phyloP scores from a whole-genome alignment of 2,888 invertebrate genomes.

The Oscheius onirici region DNA sequence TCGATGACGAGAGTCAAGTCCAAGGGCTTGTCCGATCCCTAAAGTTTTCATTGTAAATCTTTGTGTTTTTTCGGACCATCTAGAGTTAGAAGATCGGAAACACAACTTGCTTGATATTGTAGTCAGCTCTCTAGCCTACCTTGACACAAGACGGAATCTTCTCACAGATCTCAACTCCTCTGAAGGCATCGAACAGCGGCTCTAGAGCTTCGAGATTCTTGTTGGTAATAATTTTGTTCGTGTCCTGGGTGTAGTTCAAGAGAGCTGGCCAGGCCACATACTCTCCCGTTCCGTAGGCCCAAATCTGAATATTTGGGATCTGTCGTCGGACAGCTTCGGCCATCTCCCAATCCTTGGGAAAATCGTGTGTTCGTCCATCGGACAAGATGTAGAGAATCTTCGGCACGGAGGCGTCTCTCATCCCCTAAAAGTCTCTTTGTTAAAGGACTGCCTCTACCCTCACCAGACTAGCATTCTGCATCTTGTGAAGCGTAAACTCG shows the following conservation, averaged over 20 bases:
- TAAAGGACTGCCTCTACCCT: background rate
- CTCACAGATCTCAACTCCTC: conserved; percentile 69
- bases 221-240: conserved; percentile 65
- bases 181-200: conserved; percentile 61
- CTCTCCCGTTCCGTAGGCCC: conserved; percentile 71
- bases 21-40: conserved; percentile 68
- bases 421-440: conserved; percentile 48
- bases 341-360: conserved; percentile 67
- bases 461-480: conserved; percentile 46
- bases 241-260: conserved; percentile 59
- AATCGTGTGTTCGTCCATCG: conserved; percentile 70
- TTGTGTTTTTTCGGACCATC: too few relatives aligned
- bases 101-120: too few relatives aligned
- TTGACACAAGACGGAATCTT: conserved; percentile 54
- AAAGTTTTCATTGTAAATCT: conserved; percentile 21
- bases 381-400: conserved; percentile 70
- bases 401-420: conserved; percentile 64
- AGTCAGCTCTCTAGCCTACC: conserved; percentile 33
- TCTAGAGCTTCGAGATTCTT: conserved; percentile 64
- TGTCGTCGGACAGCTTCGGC: conserved; percentile 54
- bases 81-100: too few relatives aligned
- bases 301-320: conserved; percentile 65
- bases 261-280: conserved; percentile 69
- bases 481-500: conserved; percentile 59
- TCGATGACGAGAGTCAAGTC: conserved; percentile 68